These are phyloP conservation scores for Thalpophila matura DNA, from an alignment of 2,888 invertebrate genomes.

Conservation along the genomic window DNA sequence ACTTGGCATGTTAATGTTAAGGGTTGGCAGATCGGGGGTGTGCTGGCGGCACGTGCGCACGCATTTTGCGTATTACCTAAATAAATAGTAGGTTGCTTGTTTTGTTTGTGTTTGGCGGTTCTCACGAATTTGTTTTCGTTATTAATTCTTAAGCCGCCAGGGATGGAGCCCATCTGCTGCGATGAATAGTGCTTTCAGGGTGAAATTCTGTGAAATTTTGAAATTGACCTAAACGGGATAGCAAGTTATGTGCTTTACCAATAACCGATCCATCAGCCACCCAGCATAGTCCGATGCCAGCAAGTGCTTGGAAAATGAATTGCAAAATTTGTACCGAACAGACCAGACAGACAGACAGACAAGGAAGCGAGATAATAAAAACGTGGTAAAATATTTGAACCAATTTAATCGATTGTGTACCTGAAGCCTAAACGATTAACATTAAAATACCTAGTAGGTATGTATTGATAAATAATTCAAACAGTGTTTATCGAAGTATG, in stretches of 20 bases:
- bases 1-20: slow-evolving; percentile 46
- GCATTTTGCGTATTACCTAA: slow-evolving; percentile 89
- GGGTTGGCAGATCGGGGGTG: slow-evolving; percentile 69
- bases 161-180: slow-evolving; percentile 33
- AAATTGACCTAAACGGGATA: slow-evolving; percentile 1
- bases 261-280: too few species aligned
- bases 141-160: slow-evolving; percentile 61
- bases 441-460: too few species aligned
- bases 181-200: slow-evolving; percentile 25
- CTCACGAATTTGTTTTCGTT: slow-evolving; percentile 80
- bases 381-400: too few species aligned
- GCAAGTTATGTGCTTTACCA: too few species aligned
- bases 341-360: too few species aligned
- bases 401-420: background rate
- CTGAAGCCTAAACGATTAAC: slow-evolving; percentile 4
- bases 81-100: slow-evolving; percentile 83
- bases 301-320: too few species aligned
- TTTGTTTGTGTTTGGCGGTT: slow-evolving; percentile 79
- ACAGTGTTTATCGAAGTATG: slow-evolving; percentile 14
- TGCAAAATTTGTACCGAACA: too few species aligned
- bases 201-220: slow-evolving; percentile 13
- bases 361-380: too few species aligned
- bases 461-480: slow-evolving; percentile 20
- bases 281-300: too few species aligned
- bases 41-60: slow-evolving; percentile 83